Percentiles rank a stretch among this genome's conserved stretches.
Evolutionary conservation across 1,140 invertebrate genomes (phyloP).

Genomic region (Luehdorfia chinensis): DNA sequence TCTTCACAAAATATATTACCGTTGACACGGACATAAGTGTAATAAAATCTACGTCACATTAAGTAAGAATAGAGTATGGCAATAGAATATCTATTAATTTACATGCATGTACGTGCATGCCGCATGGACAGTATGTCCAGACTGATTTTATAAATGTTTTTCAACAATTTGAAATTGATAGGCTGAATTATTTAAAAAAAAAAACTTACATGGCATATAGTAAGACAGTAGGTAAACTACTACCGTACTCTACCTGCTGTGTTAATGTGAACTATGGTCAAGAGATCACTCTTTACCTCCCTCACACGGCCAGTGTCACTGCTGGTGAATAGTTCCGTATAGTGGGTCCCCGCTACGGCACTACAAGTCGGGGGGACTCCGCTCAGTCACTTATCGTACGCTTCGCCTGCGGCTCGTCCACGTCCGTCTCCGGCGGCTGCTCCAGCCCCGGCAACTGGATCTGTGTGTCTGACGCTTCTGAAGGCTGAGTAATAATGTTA

Average conservation of each 20-base stretch:
- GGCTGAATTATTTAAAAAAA: too few relatives aligned
- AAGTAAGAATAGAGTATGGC: constrained; percentile 1
- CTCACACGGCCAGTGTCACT: too few relatives aligned
- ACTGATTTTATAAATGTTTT: too few relatives aligned
- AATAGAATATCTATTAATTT: too few relatives aligned
- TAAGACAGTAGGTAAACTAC: background rate
- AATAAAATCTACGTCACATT: constrained; percentile 12
- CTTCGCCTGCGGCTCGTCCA: constrained; percentile 78
- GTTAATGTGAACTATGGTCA: too few relatives aligned
- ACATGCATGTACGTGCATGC: too few relatives aligned
- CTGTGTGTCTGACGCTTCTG: constrained; percentile 86
- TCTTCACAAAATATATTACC: constrained; percentile 18
- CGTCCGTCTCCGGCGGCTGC: constrained; percentile 71
- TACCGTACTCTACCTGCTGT: constrained; percentile 9
- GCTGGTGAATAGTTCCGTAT: background rate
- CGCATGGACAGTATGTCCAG: too few relatives aligned
- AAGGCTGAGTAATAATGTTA: constrained; percentile 80
- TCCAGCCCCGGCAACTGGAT: constrained; percentile 85
- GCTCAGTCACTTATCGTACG: constrained; percentile 48
- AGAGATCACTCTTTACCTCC: background rate
- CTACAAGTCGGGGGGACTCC: constrained; percentile 18
- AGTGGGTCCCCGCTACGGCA: too few relatives aligned
- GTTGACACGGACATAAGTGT: constrained; percentile 11
- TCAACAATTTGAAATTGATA: too few relatives aligned
- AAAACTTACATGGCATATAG: too few relatives aligned